Conservation (phyloP, 2,113 vertebrate species). For the Carassius auratus region DNA sequence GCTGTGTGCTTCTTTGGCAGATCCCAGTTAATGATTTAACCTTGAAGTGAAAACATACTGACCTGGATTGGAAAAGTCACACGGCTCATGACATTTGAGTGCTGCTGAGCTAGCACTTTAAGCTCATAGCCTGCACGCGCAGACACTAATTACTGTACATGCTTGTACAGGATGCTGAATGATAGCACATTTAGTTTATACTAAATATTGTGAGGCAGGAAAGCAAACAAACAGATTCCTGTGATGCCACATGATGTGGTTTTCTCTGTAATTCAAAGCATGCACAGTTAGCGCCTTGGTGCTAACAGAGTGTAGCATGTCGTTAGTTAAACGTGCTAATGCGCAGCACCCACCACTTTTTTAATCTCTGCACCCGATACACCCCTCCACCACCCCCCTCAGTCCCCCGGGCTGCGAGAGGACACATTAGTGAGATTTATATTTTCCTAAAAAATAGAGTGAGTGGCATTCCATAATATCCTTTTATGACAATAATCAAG, state of each 20-base stretch:
- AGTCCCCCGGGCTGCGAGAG: not conserved
- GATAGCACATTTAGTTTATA: conserved; percentile 28
- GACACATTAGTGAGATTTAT: conserved; percentile 59
- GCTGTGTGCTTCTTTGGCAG: not conserved
- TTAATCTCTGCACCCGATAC: conserved; percentile 54
- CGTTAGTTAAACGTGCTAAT: conserved; percentile 59
- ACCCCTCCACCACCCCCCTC: conserved; percentile 21
- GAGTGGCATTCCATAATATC: conserved; percentile 56
- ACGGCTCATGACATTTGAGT: conserved; percentile 13
- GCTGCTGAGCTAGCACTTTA: conserved; percentile 44
- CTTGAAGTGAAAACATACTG: conserved; percentile 31
- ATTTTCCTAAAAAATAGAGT: conserved; percentile 55
- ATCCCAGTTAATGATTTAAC: conserved; percentile 18
- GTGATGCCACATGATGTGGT: conserved; percentile 12
- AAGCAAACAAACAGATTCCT: conserved; percentile 36
- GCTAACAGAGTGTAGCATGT: conserved; percentile 58
- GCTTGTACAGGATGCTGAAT: conserved; percentile 13
- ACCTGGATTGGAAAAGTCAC: conserved; percentile 23
- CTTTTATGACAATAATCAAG: conserved; percentile 68
- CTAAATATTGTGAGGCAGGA: conserved; percentile 45
- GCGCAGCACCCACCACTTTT: conserved; percentile 56
- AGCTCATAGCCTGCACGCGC: not conserved
- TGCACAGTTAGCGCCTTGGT: conserved; percentile 46
- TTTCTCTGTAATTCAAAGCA: conserved; percentile 13
- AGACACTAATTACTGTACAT: conserved; percentile 21